Percentiles rank a stretch among this genome's conserved stretches.
These are phyloP conservation scores for Sarcophilus harrisii DNA, from an alignment of 2,797 vertebrate species.

Conservation along the genomic window DNA sequence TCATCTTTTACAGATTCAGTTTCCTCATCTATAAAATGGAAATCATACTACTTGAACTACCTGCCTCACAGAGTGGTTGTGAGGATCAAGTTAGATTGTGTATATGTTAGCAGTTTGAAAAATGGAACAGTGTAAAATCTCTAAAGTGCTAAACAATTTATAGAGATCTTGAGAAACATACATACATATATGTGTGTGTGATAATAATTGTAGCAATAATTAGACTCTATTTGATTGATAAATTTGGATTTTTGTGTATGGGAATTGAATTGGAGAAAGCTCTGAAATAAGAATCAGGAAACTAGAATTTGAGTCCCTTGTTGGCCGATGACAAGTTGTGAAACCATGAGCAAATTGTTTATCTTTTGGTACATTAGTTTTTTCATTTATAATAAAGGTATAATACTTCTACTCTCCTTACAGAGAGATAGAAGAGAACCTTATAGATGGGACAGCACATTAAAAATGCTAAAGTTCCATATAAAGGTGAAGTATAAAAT, in stretches of 20 bases:
- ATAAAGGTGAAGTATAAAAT: not conserved
- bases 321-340: not conserved
- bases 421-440: not conserved
- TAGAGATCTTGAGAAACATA: not conserved
- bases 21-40: not conserved
- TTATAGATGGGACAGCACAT: not conserved
- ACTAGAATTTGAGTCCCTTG: not conserved
- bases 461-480: not conserved
- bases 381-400: not conserved
- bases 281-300: not conserved
- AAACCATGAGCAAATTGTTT: not conserved
- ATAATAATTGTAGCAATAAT: not conserved
- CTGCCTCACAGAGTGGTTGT: not conserved
- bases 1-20: not conserved
- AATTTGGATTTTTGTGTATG: not conserved
- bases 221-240: not conserved
- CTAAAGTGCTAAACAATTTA: not conserved
- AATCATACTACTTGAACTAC: not conserved
- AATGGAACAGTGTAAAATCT: not conserved
- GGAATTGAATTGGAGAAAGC: not conserved
- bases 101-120: not conserved
- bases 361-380: not conserved
- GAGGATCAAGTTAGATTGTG: not conserved
- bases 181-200: not conserved
- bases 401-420: not conserved